Evolutionary conservation across 1,140 invertebrate species (phyloP), one percentile per base, ranked within the genome.

Genomic region (Cryptotermes secundus): DNA sequence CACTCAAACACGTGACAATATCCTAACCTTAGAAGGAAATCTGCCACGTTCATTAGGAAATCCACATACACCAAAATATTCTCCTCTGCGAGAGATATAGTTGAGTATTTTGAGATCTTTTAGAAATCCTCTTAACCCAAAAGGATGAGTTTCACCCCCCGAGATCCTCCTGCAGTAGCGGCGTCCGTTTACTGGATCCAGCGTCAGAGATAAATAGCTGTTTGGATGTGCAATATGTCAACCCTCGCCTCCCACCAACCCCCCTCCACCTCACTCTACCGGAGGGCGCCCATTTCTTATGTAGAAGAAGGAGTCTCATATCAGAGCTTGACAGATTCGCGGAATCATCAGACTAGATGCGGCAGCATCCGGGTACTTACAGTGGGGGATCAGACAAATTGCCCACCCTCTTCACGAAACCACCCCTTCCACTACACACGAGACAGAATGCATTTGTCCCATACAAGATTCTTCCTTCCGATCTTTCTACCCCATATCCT

Each of bases 161-260:
- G 14, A 72, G 26, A 72, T 72, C 26, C 59, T 31, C 7, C 59
- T 72, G 1, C 59, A 72, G 26, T 7, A 72, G n/a, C 59, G 6
- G 26, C 59, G 59, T 72, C 59, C 59, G 59, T 72, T 72, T 72
- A 72, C 59, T 14, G 26, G 59, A 72, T 72, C 26, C 59, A n/a
- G 14, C 59, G 59, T 72, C 59, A 72, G 59, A 72, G 59, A 72
- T 72, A 72, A 72, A 72, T 72, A 72, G 59, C 59, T 72, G 59
- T 72, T 72, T 72, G 59, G 59, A 72, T 72, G 59, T 31, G 59
- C 14, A 31, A 72, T 72, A 72, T 72, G 59, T 72, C 59, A 72
- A 72, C 59, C 45, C 59, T 26, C 26, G 26, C 7, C n/a, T 72
- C n/a, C n/a, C 26, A 26, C 26, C 10, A 72, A 72, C 1, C 59